These are phyloP conservation scores for Tricholauxania praeusta DNA, from an alignment of 2,888 invertebrate species.

Conservation along the genomic window DNA sequence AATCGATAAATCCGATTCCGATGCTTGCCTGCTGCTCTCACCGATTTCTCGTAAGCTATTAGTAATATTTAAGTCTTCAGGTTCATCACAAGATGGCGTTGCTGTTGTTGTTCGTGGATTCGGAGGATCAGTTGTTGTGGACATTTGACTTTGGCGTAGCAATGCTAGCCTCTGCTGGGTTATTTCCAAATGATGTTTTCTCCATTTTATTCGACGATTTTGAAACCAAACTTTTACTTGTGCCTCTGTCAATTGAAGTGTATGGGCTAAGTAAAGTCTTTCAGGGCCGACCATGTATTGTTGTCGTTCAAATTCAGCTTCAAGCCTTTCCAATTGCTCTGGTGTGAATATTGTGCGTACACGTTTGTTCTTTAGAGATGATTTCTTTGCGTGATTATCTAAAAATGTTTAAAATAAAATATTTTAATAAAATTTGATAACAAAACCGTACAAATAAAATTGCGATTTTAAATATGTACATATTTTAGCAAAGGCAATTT, in stretches of 20 bases:
- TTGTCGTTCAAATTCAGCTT: conserved; percentile 94
- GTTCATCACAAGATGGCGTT: conserved; percentile 55
- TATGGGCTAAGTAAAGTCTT: conserved; percentile 85
- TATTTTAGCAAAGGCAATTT: too few relatives aligned
- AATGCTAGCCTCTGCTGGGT: conserved; percentile 86
- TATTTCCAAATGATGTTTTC: conserved; percentile 93
- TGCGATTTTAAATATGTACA: too few relatives aligned
- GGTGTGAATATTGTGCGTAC: conserved; percentile 97
- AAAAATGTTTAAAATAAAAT: conserved; percentile 4
- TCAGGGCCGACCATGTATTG: conserved; percentile 99
- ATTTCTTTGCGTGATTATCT: conserved; percentile 67
- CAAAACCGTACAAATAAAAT: neutral
- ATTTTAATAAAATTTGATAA: neutral
- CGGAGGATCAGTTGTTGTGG: conserved; percentile 39
- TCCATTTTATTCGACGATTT: conserved; percentile 91
- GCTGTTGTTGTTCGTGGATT: conserved; percentile 36
- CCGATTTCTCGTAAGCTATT: conserved; percentile 39
- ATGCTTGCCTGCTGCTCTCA: conserved; percentile 49
- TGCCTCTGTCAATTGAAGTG: conserved; percentile 66
- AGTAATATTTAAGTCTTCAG: conserved; percentile 52
- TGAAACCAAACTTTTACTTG: conserved; percentile 94
- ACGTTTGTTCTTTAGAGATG: conserved; percentile 78
- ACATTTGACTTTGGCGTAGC: conserved; percentile 65
- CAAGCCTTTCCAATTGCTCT: conserved; percentile 92
- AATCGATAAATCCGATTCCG: conserved; percentile 67